Conservation (phyloP, 2,113 vertebrate genomes). For the Hucho hucho region DNA sequence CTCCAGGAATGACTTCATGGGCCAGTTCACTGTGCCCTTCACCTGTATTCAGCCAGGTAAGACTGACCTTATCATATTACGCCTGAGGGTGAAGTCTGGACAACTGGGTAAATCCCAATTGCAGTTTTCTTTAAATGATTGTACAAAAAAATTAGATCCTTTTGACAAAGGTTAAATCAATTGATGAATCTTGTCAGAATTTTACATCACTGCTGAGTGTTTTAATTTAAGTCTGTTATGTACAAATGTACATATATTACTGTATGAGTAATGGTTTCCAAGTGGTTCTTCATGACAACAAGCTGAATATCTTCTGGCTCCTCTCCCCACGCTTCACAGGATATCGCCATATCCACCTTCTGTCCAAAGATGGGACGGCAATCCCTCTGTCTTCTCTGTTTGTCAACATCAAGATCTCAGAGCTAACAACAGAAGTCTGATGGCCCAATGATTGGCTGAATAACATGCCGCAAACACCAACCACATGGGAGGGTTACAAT, state of each 20-base stretch:
- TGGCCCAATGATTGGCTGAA: background rate
- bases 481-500: no score
- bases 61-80: slow-evolving; percentile 16
- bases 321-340: slow-evolving; percentile 66
- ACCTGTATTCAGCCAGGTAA: slow-evolving; percentile 85
- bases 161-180: no score
- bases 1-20: slow-evolving; percentile 90
- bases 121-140: no score
- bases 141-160: no score
- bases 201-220: no score
- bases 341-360: slow-evolving; percentile 91
- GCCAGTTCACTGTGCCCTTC: slow-evolving; percentile 91
- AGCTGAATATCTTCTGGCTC: background rate
- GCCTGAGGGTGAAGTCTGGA: no score
- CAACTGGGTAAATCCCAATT: no score
- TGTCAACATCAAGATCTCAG: slow-evolving; percentile 78
- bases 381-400: slow-evolving; percentile 89
- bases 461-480: background rate
- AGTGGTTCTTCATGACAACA: background rate
- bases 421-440: slow-evolving; percentile 43
- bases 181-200: no score
- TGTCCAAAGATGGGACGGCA: slow-evolving; percentile 88
- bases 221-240: no score
- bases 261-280: background rate
- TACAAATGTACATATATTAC: background rate